Conservation (phyloP, 2,797 vertebrate species). For the Chaetophractus vellerosus region DNA sequence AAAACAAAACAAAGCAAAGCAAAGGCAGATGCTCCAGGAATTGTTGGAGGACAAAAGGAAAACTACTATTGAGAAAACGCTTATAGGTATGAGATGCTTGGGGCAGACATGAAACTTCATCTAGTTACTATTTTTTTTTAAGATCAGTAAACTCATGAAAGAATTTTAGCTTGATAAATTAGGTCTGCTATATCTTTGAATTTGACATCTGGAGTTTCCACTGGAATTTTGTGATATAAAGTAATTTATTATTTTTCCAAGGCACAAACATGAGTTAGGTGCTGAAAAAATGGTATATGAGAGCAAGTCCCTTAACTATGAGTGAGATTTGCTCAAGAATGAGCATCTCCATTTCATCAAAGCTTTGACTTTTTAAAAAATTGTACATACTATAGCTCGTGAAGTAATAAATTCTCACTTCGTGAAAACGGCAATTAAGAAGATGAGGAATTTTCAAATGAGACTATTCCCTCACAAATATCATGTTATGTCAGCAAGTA, state of each 20-base stretch:
- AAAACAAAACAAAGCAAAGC: neutral
- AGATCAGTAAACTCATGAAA: slow-evolving; percentile 40
- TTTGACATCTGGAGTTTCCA: slow-evolving; percentile 33
- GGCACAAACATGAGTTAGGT: neutral
- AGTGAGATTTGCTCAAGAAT: neutral
- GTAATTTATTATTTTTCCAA: slow-evolving; percentile 23
- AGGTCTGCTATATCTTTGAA: neutral
- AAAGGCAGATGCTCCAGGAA: neutral
- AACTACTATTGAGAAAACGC: neutral
- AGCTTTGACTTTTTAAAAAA: neutral
- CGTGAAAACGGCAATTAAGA: neutral
- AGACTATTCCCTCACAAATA: neutral
- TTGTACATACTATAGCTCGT: neutral
- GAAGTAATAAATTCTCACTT: slow-evolving; percentile 18
- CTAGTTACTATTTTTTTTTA: neutral
- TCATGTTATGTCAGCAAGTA: neutral
- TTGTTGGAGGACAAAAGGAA: neutral
- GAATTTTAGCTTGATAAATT: slow-evolving; percentile 19
- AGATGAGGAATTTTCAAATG: neutral
- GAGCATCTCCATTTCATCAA: slow-evolving; percentile 9
- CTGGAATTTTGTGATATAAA: slow-evolving; percentile 28
- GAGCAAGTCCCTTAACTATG: neutral
- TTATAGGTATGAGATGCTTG: neutral
- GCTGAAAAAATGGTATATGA: neutral
- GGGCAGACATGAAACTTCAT: neutral